Conservation (phyloP, 2,888 invertebrate genomes). For the Acronicta alni region DNA sequence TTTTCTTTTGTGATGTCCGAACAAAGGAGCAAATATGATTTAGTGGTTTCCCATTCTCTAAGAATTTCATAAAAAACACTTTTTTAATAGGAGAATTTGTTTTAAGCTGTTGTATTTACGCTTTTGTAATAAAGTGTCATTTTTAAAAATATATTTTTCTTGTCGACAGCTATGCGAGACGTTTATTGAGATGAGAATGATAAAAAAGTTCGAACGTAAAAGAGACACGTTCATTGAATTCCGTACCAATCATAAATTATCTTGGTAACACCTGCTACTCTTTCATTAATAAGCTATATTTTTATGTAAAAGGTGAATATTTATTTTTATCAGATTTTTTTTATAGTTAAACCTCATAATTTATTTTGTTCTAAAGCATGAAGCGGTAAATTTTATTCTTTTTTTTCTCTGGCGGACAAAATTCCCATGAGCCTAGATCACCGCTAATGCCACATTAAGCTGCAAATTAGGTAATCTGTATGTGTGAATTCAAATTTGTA, state of each 20-base stretch:
- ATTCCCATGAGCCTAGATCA: constrained; percentile 77
- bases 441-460: constrained; percentile 79
- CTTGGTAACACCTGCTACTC: constrained; percentile 23
- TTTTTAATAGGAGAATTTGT: constrained; percentile 35
- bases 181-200: constrained; percentile 29
- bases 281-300: constrained; percentile 35
- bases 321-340: constrained; percentile 64
- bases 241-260: constrained; percentile 26
- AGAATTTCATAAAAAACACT: constrained; percentile 47
- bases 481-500: constrained; percentile 80
- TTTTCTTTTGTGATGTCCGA: constrained; percentile 76
- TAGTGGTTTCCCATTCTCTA: constrained; percentile 75
- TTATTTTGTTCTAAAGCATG: constrained; percentile 69
- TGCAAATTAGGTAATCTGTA: constrained; percentile 85
- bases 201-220: constrained; percentile 40
- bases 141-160: constrained; percentile 40
- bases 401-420: constrained; percentile 61
- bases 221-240: constrained; percentile 20
- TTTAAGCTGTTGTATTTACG: constrained; percentile 35
- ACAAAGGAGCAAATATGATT: constrained; percentile 84
- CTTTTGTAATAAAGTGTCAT: constrained; percentile 38
- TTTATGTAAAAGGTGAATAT: constrained; percentile 29
- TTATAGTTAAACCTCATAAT: constrained; percentile 70
- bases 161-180: constrained; percentile 26
- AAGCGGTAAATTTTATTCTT: constrained; percentile 61